Evolutionary conservation across 1,140 invertebrate genomes (phyloP), one percentile per base, ranked within the genome.

Genomic region (Scaptomyza pallida): DNA sequence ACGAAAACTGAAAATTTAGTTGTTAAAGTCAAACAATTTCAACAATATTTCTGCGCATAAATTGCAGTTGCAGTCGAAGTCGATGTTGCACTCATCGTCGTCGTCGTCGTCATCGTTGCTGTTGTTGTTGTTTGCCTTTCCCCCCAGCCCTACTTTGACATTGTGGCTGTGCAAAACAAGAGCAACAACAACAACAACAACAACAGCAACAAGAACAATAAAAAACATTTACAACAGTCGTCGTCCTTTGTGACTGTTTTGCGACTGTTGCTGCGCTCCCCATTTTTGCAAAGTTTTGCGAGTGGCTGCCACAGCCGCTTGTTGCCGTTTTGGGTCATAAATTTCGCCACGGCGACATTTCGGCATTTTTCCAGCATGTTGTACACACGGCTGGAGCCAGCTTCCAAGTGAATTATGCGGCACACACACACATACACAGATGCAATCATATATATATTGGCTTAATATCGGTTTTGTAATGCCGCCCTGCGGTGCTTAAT

Each of bases 11-110:
- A 40, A 79, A 85, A 85, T 86, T 85, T 85, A 85, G 81, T 85
- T 85, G 81, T 85, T 85, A 80, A 85, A 86, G 76, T 85, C 81
- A 60, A 79, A 75, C 81, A 85, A 85, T 85, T 83, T 86, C 73
- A 56, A 77, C 81, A 85, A 85, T 86, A 85, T 80, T 85, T 80
- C 54, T 72, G 81, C 65, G 76, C 81, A 85, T 85, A 85, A 85
- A 83, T 83, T 83, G 79, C 65, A 37, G 65, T 77, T 65, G 70
- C 72, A 60, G 40, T 75, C 70, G 41, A 19, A 69, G 30, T 51
- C 64, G 64, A 51, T 51, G 40, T 23, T 17, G 43, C 30, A n/a
- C 12, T 37, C 17, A 30, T 45, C 30, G 47, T 17, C 6, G 48
- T 62, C 35, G 30, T 50, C 47, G 13, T 50, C 15, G 26, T 56